Percentiles rank a stretch among this genome's conserved stretches.
phyloP scores from a whole-genome alignment of 2,797 vertebrate genomes.

The Enteromius argenteus region DNA sequence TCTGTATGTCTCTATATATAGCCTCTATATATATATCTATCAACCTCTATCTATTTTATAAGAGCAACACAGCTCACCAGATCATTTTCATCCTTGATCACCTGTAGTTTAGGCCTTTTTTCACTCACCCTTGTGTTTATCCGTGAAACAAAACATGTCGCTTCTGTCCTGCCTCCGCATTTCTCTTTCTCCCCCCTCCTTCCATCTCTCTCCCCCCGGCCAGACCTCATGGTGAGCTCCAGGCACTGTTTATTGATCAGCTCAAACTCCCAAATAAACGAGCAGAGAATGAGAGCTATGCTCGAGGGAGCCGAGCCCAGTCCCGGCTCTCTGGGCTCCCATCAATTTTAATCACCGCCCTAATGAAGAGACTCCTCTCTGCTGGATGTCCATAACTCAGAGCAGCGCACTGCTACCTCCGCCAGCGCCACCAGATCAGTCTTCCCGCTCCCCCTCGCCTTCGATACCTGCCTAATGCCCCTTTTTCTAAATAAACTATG shows the following conservation, averaged over 20 bases:
- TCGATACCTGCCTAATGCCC: slow-evolving; percentile 78
- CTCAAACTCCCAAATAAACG: slow-evolving; percentile 87
- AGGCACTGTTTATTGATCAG: slow-evolving; percentile 88
- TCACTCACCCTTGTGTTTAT: slow-evolving; percentile 33
- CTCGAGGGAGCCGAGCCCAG: slow-evolving; percentile 79
- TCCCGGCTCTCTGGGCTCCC: slow-evolving; percentile 78
- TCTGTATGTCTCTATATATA: not conserved
- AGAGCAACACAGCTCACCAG: not conserved
- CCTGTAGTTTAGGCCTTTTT: slow-evolving; percentile 14
- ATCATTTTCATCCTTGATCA: not conserved
- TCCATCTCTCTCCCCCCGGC: slow-evolving; percentile 54
- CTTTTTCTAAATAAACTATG: slow-evolving; percentile 82
- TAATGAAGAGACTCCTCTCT: slow-evolving; percentile 88
- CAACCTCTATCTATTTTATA: not conserved
- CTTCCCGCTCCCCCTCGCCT: slow-evolving; percentile 63
- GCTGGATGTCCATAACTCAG: slow-evolving; percentile 86
- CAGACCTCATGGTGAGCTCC: slow-evolving; percentile 82
- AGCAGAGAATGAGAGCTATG: slow-evolving; percentile 84
- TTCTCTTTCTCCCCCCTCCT: slow-evolving; percentile 53
- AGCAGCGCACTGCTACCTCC: slow-evolving; percentile 71
- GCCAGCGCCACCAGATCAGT: slow-evolving; percentile 79
- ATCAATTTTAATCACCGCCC: slow-evolving; percentile 87
- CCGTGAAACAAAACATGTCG: slow-evolving; percentile 71
- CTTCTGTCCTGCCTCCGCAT: slow-evolving; percentile 68
- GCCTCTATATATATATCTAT: not conserved